A percentile compares a stretch with the other conserved stretches of the same genome.
These are phyloP conservation scores for Nycteola revayana DNA, from an alignment of 2,888 invertebrate genomes.

Conservation along the genomic window DNA sequence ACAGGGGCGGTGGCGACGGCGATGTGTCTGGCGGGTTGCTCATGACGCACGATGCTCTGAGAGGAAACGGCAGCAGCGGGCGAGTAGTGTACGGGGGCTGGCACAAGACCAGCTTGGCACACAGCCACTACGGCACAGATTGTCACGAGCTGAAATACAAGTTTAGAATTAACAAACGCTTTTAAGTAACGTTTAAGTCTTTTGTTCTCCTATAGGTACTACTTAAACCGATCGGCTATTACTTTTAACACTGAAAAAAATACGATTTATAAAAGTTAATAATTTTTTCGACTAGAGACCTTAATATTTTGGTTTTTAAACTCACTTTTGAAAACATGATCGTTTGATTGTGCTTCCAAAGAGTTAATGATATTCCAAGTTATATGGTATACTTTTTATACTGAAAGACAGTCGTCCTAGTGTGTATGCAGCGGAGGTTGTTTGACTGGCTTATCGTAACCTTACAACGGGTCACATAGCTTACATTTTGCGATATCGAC, in stretches of 20 bases:
- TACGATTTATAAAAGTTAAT: too few relatives aligned
- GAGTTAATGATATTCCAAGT: conserved; percentile 5
- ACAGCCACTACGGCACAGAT: conserved; percentile 40
- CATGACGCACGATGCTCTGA: conserved; percentile 55
- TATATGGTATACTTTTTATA: conserved; percentile 1
- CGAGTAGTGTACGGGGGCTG: conserved; percentile 58
- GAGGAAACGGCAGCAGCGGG: conserved; percentile 52
- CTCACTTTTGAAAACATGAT: conserved; percentile 33
- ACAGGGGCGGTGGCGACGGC: conserved; percentile 11
- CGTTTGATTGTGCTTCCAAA: conserved; percentile 7
- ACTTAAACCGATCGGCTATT: too few relatives aligned
- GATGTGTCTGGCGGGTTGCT: conserved; percentile 25
- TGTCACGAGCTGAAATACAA: conserved; percentile 30
- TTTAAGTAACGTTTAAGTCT: too few relatives aligned
- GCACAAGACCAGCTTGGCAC: conserved; percentile 40
- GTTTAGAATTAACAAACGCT: too few relatives aligned
- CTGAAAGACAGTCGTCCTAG: not conserved
- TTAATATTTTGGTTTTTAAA: not conserved
- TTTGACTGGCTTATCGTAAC: too few relatives aligned
- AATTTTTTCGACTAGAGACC: too few relatives aligned
- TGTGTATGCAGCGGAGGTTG: not conserved
- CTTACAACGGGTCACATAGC: too few relatives aligned
- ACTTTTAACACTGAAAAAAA: too few relatives aligned
- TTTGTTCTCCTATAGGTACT: too few relatives aligned
- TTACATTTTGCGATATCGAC: too few relatives aligned